Evolutionary conservation across 2,888 invertebrate species (phyloP).

Genomic region (Ennomos erosarius): DNA sequence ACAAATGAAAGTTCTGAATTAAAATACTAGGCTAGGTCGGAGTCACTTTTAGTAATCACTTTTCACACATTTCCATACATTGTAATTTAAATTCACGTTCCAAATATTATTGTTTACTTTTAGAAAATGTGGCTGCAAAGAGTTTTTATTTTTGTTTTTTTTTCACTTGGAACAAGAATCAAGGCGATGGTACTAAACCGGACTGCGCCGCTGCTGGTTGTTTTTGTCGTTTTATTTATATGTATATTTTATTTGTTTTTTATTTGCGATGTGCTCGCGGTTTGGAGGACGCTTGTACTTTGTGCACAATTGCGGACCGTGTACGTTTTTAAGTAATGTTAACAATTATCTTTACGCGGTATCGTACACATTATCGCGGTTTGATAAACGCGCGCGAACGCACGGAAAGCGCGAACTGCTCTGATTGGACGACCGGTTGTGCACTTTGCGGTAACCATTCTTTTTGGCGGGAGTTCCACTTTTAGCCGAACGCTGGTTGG

Average conservation of each 20-base stretch:
- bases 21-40: conserved; percentile 17
- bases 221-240: conserved; percentile 66
- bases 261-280: conserved; percentile 56
- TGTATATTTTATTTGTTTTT: conserved; percentile 56
- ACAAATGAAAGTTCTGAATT: conserved; percentile 38
- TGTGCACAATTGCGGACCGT: conserved; percentile 53
- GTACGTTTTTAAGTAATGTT: conserved; percentile 67
- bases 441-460: conserved; percentile 45
- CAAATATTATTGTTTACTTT: neutral
- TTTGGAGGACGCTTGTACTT: conserved; percentile 60
- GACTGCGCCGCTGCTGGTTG: conserved; percentile 44
- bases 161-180: conserved; percentile 52
- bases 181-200: conserved; percentile 59
- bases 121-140: conserved; percentile 8
- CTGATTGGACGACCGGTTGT: conserved; percentile 71
- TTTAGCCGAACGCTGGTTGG: conserved; percentile 48
- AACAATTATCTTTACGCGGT: conserved; percentile 54
- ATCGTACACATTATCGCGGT: conserved; percentile 62
- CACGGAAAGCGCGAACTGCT: conserved; percentile 69
- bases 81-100: too few relatives aligned
- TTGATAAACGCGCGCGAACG: conserved; percentile 77
- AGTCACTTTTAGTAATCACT: conserved; percentile 35
- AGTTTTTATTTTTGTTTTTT: conserved; percentile 38
- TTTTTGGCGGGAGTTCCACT: conserved; percentile 72
- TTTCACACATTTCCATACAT: conserved; percentile 27